These are phyloP conservation scores for Papio anubis DNA, from an alignment of 2,113 vertebrate genomes.

Conservation along the genomic window DNA sequence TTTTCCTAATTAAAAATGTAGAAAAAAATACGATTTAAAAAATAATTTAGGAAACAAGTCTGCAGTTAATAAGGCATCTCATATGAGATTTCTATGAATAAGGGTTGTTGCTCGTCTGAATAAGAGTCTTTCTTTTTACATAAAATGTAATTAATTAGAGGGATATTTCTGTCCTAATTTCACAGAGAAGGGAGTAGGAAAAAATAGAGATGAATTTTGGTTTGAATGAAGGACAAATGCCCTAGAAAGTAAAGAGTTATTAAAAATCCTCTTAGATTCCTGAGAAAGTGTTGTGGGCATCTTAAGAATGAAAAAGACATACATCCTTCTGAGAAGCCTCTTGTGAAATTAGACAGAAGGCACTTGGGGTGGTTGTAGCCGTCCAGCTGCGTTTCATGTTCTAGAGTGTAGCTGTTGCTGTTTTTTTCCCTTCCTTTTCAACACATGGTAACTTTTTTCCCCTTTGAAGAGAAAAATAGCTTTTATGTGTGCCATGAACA, in stretches of 20 bases:
- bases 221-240: neutral
- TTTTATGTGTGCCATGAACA: neutral
- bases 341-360: neutral
- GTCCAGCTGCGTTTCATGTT: neutral
- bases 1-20: neutral
- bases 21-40: neutral
- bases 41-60: neutral
- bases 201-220: neutral
- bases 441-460: neutral
- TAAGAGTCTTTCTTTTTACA: neutral
- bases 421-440: neutral
- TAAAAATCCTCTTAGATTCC: neutral
- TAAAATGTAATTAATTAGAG: neutral
- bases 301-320: neutral
- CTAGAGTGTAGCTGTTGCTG: neutral
- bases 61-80: neutral
- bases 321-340: neutral
- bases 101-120: neutral
- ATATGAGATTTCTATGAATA: neutral
- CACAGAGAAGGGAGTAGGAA: neutral
- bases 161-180: conserved; percentile 7
- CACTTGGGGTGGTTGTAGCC: too few species aligned
- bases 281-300: neutral
- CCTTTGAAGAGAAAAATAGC: neutral
- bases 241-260: neutral